Evolutionary conservation across 2,113 vertebrate genomes (phyloP), one percentile per base, ranked within the genome.

Genomic region (Onychostoma macrolepis): DNA sequence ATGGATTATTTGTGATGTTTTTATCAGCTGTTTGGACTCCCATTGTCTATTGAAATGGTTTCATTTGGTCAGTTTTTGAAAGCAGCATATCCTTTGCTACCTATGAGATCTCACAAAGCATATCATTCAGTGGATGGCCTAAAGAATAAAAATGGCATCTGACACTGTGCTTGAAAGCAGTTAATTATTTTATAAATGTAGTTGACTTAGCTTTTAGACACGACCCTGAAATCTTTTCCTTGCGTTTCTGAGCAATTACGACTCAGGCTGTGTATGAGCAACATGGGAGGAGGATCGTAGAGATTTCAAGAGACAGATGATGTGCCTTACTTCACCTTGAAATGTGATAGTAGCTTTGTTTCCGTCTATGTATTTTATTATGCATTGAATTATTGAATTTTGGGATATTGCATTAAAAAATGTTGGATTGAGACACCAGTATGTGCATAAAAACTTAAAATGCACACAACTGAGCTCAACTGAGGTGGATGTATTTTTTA

Each of bases 121-220:
- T 72, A 5, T 72, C 8, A 72, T 72, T 72, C 36, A 41, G 69
- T 36, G 6, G 11, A 74, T 12, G 71, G 38, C 33, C 19, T 6
- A 71, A 36, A 21, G 67, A 21, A 36, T 36, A 36, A 71, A 71
- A 71, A 71, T 69, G 33, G 67, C 17, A 36, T 36, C 67, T 36
- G 30, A 71, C 8, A 0, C 17, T 21, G 67, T 21, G 7, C 7
- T 71, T 36, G 30, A 74, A 74, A 74, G 38, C 38, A n/a, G 38
- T 74, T n/a, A 41, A 74, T 74, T 13, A 74, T 74, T 41, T 74
- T 43, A 74, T 24, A 43, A 74, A 74, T 74, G 71, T 74, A 74
- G 33, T 21, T 74, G 9, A 3, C 71, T 41, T 74, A 12, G 24
- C 36, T 74, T 74, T 41, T 74, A 41, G 21, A 43, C 5, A 21